Conservation (phyloP, 2,113 vertebrate genomes). For the Pseudonaja textilis region DNA sequence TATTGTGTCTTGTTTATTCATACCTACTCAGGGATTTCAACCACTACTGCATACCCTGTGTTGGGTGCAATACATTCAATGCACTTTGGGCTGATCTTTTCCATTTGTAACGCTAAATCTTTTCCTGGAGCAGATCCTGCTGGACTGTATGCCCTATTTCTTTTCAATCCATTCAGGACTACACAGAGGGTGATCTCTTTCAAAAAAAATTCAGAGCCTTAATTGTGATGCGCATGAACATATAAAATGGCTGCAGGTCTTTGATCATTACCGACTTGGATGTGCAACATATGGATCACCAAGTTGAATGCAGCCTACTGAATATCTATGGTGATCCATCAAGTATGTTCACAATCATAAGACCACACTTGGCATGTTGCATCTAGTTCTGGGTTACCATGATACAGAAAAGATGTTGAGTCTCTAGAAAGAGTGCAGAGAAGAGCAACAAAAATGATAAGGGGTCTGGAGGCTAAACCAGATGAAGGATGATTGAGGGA, state of each 20-base stretch:
- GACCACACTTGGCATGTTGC: background rate
- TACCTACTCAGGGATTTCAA: conserved; percentile 31
- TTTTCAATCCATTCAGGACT: background rate
- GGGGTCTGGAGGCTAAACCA: background rate
- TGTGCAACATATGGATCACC: background rate
- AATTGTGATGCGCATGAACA: background rate
- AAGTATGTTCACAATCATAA: background rate
- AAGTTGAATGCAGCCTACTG: background rate
- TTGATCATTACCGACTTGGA: background rate
- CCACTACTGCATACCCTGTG: background rate
- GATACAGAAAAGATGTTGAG: background rate
- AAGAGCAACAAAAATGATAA: background rate
- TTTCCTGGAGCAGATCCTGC: background rate
- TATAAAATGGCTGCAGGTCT: background rate
- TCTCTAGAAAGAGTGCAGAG: background rate
- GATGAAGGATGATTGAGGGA: background rate
- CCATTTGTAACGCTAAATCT: background rate
- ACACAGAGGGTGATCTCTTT: background rate
- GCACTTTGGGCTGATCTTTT: background rate
- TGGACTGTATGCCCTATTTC: background rate
- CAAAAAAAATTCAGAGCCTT: background rate
- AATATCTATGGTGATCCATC: background rate
- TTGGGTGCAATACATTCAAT: no score
- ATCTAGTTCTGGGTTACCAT: background rate
- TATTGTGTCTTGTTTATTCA: conserved; percentile 57